Conservation (phyloP, 2,797 vertebrate species). For the Arctocebus calabarensis region DNA sequence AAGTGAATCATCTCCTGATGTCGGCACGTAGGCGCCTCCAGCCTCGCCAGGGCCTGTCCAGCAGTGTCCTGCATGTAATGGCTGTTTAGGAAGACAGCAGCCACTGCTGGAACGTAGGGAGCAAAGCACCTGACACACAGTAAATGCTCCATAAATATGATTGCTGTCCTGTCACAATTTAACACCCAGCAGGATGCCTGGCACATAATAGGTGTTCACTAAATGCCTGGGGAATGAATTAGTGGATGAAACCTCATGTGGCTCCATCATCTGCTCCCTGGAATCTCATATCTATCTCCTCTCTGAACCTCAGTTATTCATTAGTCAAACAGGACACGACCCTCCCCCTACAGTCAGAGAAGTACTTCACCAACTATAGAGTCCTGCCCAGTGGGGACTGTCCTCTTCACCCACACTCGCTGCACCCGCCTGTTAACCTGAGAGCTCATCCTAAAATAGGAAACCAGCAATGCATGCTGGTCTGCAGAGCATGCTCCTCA, state of each 20-base stretch:
- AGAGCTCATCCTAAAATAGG: constrained; percentile 50
- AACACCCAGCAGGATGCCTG: not conserved
- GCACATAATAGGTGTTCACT: not conserved
- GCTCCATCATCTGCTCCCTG: not conserved
- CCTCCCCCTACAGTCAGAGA: not conserved
- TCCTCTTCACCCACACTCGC: not conserved
- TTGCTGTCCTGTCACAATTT: not conserved
- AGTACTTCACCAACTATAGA: not conserved
- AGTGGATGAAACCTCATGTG: not conserved
- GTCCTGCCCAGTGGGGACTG: not conserved
- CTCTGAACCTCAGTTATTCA: not conserved
- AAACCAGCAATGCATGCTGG: not conserved
- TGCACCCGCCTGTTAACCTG: not conserved
- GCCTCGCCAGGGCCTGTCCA: too few species aligned
- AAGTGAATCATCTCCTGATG: too few species aligned
- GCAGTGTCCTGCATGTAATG: too few species aligned
- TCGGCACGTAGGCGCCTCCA: too few species aligned
- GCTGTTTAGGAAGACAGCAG: too few species aligned
- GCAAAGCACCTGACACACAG: not conserved
- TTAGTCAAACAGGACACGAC: not conserved
- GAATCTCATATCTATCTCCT: not conserved
- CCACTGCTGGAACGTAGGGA: not conserved
- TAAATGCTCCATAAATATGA: not conserved
- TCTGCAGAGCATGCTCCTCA: not conserved
- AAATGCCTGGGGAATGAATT: not conserved